Evolutionary conservation across 2,888 invertebrate species (phyloP).

Genomic region (Rhimphoctona megacephalus): DNA sequence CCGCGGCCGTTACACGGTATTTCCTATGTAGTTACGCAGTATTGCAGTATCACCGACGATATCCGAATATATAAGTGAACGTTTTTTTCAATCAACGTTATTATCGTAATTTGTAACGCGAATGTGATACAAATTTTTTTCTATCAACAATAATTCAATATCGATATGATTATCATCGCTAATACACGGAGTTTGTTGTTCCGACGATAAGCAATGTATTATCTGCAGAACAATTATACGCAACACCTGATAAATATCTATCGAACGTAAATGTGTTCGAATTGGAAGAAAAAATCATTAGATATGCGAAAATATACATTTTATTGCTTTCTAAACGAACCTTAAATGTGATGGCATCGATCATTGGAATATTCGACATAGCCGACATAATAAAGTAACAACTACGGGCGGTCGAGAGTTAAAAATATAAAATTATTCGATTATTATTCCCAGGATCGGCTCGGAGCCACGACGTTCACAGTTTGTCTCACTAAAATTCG

Average conservation of each 20-base stretch:
- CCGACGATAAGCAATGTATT: conserved; percentile 41
- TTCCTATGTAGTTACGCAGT: no score
- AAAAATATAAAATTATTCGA: background rate
- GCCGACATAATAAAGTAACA: background rate
- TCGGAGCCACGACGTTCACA: no score
- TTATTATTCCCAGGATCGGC: background rate
- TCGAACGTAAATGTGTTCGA: background rate
- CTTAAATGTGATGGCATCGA: conserved; percentile 38
- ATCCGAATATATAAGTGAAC: no score
- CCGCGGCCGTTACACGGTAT: no score
- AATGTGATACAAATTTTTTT: conserved; percentile 49
- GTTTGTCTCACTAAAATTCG: no score
- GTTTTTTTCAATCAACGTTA: conserved; percentile 12
- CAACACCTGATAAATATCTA: background rate
- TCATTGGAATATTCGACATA: conserved; percentile 9
- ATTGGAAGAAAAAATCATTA: background rate
- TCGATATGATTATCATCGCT: conserved; percentile 42
- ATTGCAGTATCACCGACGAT: no score
- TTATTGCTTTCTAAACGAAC: conserved; percentile 46
- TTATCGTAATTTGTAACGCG: conserved; percentile 52
- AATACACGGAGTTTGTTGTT: background rate
- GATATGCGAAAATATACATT: conserved; percentile 62
- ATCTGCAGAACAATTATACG: conserved; percentile 25
- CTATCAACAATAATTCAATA: conserved; percentile 48
- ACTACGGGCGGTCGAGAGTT: no score